These are phyloP conservation scores for Muschampia plurimacula DNA, from an alignment of 2,888 invertebrate species.

Conservation along the genomic window DNA sequence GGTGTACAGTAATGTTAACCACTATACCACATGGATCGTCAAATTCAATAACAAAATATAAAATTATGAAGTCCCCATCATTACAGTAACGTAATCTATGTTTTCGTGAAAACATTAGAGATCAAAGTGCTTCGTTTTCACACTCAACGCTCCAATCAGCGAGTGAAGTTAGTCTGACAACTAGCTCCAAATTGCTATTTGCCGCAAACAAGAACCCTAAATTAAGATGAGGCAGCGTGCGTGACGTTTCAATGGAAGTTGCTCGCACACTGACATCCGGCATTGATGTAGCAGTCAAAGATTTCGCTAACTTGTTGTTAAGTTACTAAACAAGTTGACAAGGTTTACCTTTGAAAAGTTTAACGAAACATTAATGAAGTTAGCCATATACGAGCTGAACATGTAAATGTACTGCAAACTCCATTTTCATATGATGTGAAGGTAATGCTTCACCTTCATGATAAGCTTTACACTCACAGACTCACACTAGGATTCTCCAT, in stretches of 20 bases:
- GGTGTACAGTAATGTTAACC: no score
- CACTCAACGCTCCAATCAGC: conserved; percentile 51
- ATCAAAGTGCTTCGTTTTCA: conserved; percentile 34
- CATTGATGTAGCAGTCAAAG: background rate
- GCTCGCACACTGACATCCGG: conserved; percentile 20
- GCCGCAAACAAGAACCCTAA: conserved; percentile 77
- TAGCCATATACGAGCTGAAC: background rate
- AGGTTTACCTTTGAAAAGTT: conserved; percentile 2
- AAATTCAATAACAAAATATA: background rate
- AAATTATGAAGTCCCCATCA: background rate
- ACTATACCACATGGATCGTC: no score
- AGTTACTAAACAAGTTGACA: conserved; percentile 1
- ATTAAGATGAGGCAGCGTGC: conserved; percentile 71
- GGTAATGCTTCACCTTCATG: no score
- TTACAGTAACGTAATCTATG: background rate
- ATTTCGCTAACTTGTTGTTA: conserved; percentile 11
- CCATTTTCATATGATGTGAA: no score
- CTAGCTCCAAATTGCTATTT: conserved; percentile 78
- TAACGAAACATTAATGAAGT: background rate
- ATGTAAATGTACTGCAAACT: no score
- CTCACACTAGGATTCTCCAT: no score
- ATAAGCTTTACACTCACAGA: no score
- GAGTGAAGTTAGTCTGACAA: conserved; percentile 64
- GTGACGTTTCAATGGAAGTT: conserved; percentile 46
- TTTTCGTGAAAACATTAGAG: background rate